phyloP scores from a whole-genome alignment of 2,113 vertebrate genomes.

The Dasyornis broadbenti region DNA sequence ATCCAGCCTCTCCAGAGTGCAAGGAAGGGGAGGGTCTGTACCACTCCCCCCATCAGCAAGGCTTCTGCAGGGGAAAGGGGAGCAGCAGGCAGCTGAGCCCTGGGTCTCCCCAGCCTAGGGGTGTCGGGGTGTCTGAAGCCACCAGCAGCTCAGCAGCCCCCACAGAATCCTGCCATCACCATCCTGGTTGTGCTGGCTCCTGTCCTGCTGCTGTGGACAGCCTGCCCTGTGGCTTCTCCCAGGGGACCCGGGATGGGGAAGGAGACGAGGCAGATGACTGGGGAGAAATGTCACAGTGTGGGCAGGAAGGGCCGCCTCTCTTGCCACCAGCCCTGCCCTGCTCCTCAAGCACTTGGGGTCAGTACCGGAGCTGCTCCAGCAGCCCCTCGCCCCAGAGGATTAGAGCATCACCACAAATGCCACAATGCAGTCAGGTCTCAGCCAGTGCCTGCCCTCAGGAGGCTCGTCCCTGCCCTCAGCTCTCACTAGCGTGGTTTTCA shows the following conservation, averaged over 20 bases:
- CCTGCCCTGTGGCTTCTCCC: not conserved
- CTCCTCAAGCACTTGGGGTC: rapidly evolving
- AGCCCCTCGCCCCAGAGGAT: not conserved
- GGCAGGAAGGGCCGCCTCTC: not conserved
- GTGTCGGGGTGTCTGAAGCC: not conserved
- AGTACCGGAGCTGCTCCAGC: not conserved
- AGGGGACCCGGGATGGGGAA: not conserved
- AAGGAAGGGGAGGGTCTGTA: not conserved
- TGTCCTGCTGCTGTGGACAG: not conserved
- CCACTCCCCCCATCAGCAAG: not conserved
- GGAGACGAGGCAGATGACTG: rapidly evolving
- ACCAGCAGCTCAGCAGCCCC: not conserved
- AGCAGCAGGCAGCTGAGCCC: not conserved
- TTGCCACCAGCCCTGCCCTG: not conserved
- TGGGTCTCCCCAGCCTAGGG: rapidly evolving
- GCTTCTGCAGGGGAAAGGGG: not conserved
- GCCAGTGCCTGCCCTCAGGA: conserved; percentile 3
- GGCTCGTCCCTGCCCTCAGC: not conserved
- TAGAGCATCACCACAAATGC: not conserved
- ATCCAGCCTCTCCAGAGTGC: not conserved
- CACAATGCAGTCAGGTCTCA: not conserved
- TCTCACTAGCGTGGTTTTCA: conserved; percentile 25
- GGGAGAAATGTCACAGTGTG: rapidly evolving
- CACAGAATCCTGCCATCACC: not conserved
- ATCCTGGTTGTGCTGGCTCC: not conserved